These are phyloP conservation scores for Leucozona laternaria DNA, from an alignment of 2,888 invertebrate genomes.

Conservation along the genomic window DNA sequence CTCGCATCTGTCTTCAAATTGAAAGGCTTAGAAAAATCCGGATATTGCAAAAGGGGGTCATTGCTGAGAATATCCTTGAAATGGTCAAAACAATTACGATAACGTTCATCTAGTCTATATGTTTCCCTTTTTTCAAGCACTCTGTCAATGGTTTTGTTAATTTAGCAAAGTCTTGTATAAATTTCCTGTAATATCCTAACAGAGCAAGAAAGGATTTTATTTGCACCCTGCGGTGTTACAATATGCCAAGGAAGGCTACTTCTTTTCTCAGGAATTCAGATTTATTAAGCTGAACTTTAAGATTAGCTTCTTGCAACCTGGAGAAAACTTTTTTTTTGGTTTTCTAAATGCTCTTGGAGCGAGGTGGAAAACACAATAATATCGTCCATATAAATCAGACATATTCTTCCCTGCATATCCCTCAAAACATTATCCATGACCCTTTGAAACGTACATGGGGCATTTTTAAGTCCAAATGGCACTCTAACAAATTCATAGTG, in stretches of 20 bases:
- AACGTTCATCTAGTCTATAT: too few relatives aligned
- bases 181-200: too few relatives aligned
- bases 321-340: neutral
- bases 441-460: too few relatives aligned
- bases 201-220: too few relatives aligned
- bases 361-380: neutral
- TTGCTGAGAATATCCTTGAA: constrained; percentile 13
- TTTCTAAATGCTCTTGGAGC: neutral
- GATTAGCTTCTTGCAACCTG: neutral
- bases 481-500: too few relatives aligned
- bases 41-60: constrained; percentile 12
- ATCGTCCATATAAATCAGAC: neutral
- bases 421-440: too few relatives aligned
- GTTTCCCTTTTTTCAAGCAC: too few relatives aligned
- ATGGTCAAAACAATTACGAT: constrained; percentile 9
- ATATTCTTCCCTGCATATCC: neutral
- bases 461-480: too few relatives aligned
- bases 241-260: neutral
- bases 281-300: constrained; percentile 27
- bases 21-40: constrained; percentile 35
- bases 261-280: neutral
- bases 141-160: too few relatives aligned
- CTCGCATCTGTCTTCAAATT: constrained; percentile 78
- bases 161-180: too few relatives aligned
- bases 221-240: too few relatives aligned